phyloP scores from a whole-genome alignment of 2,113 vertebrate genomes.

The rat (Rattus norvegicus) region GRCr8 NC_086026.1:72962001-72962500 shows the following conservation, averaged over 20 bases:
- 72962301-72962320: neutral
- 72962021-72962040: constrained; percentile 88
- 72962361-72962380: neutral
- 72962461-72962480: neutral
- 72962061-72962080: constrained; percentile 86
- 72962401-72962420: neutral
- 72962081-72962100: constrained; percentile 39
- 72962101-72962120: neutral
- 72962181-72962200: neutral
- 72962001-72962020: constrained; percentile 90
- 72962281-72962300: neutral
- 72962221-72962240: neutral
- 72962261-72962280: neutral
- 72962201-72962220: neutral
- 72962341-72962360: neutral
- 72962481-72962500: neutral
- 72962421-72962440: neutral
- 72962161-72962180: constrained; percentile 33
- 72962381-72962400: neutral
- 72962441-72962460: neutral
- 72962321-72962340: neutral
- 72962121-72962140: neutral
- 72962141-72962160: constrained; percentile 46
- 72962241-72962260: neutral
- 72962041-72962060: constrained; percentile 88